Evolutionary conservation across 2,888 invertebrate genomes (phyloP).

Genomic region (Dromius quadrimaculatus): DNA sequence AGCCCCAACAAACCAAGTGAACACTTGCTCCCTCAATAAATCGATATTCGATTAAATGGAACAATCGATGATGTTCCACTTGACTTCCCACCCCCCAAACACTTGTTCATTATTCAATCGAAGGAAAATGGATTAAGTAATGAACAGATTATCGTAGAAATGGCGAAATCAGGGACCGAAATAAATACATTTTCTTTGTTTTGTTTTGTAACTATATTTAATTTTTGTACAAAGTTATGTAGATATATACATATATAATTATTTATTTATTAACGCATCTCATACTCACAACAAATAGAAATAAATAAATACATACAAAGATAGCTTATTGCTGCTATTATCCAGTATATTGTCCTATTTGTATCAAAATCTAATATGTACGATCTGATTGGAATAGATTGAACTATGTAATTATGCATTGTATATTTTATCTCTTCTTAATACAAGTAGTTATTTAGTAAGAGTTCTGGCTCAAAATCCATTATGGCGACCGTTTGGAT

Average conservation of each 20-base stretch:
- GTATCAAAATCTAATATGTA: slow-evolving; percentile 50
- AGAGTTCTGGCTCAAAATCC: too few relatives aligned
- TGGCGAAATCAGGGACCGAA: slow-evolving; percentile 65
- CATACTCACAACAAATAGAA: slow-evolving; percentile 66
- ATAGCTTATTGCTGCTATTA: slow-evolving; percentile 25
- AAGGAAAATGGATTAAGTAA: slow-evolving; percentile 33
- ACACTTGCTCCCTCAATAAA: slow-evolving; percentile 33
- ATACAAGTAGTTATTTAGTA: slow-evolving; percentile 24
- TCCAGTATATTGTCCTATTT: slow-evolving; percentile 48
- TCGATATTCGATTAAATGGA: slow-evolving; percentile 39
- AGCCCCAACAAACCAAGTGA: slow-evolving; percentile 24
- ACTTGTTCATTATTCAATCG: slow-evolving; percentile 42
- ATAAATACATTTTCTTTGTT: slow-evolving; percentile 58
- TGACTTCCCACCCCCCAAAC: slow-evolving; percentile 35
- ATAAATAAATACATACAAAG: slow-evolving; percentile 45
- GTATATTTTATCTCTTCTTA: slow-evolving; percentile 30
- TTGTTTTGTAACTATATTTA: slow-evolving; percentile 59
- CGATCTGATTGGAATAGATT: slow-evolving; percentile 47
- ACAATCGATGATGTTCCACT: slow-evolving; percentile 33
- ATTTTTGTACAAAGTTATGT: slow-evolving; percentile 67
- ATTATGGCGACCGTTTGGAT: too few relatives aligned
- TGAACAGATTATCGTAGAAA: slow-evolving; percentile 39
- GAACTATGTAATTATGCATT: slow-evolving; percentile 41
- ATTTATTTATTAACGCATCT: slow-evolving; percentile 67
- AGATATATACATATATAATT: slow-evolving; percentile 61